These are phyloP conservation scores for Furcula furcula DNA, from an alignment of 2,888 invertebrate species.

Conservation along the genomic window DNA sequence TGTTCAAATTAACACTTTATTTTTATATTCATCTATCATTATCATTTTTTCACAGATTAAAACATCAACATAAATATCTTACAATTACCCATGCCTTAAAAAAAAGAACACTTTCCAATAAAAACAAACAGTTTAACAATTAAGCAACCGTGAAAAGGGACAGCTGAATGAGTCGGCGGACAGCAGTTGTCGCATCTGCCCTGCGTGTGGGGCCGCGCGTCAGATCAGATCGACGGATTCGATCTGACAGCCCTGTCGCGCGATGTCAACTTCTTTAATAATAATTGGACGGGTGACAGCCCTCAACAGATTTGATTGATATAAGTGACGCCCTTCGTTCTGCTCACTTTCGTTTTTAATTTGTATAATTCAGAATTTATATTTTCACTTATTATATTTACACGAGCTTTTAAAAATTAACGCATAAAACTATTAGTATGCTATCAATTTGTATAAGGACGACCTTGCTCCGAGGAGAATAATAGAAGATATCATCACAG, in stretches of 20 bases:
- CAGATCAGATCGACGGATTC: constrained; percentile 55
- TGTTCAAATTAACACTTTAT: too few relatives aligned
- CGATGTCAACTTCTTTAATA: constrained; percentile 51
- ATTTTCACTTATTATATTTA: too few relatives aligned
- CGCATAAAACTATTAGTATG: too few relatives aligned
- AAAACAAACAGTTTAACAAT: constrained; percentile 39
- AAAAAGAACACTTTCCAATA: constrained; percentile 20
- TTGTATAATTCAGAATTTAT: too few relatives aligned
- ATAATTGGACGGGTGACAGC: constrained; percentile 53
- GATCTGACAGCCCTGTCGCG: constrained; percentile 56
- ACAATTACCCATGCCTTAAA: constrained; percentile 4
- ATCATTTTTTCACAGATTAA: too few relatives aligned
- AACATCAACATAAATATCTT: too few relatives aligned
- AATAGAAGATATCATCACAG: too few relatives aligned
- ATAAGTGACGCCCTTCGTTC: constrained; percentile 22
- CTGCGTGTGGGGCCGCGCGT: constrained; percentile 56
- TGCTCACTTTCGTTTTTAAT: constrained; percentile 15
- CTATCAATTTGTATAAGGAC: too few relatives aligned
- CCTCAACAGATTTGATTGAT: constrained; percentile 44
- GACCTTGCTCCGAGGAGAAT: too few relatives aligned
- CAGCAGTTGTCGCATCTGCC: constrained; percentile 32
- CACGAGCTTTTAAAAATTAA: too few relatives aligned
- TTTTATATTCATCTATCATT: too few relatives aligned
- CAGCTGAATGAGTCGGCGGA: constrained; percentile 31
- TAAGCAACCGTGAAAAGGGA: constrained; percentile 41